Evolutionary conservation across 2,797 vertebrate species (phyloP), one percentile per base, ranked within the genome.

Genomic region (Gadopsis marmoratus): DNA sequence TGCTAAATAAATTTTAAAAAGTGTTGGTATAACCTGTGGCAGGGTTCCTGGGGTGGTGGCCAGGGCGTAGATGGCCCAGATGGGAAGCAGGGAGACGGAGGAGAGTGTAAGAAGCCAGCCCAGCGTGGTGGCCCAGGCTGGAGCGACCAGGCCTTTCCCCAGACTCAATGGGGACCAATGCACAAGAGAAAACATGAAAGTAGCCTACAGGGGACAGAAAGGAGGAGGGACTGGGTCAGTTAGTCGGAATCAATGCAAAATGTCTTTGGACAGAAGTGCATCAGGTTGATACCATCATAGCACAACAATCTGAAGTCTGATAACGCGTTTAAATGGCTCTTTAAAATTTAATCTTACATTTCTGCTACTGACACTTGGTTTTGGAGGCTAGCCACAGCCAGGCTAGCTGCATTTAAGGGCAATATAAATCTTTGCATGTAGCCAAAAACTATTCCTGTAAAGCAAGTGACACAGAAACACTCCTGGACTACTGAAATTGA

Each of bases 101-200:
- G 94, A 95, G 10, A 95, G 29, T 0, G 93, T 91, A 0, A 95
- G 91, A 59, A 93, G 9, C 94, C 94, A 95, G 70, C 93, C 94
- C 58, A 95, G 87, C 0, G 64, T 43, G 0, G 83, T 89, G 61
- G 94, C 93, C 94, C 93, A 95, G 35, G 16, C 61, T 0, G 94
- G 94, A 65, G 93, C 90, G 0, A 84, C 86, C 68, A 94, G 58
- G 0, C 88, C 93, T 63, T 92, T 94, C 0, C 85, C 89, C 55
- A 96, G 84, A 4, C 13, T 91, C 72, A 96, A 58, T 0, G 94
- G 95, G 60, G 92, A 87, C 94, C 94, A 95, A 16, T 88, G 1
- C 61, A 94, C 86, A 82, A 95, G 72, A 4, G 94, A 95, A 41
- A 95, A 95, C 47, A 94, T 35, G 55, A 96, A 94, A 5, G 94